Conservation (phyloP, 2,113 vertebrate genomes). For the Pimephales promelas region DNA sequence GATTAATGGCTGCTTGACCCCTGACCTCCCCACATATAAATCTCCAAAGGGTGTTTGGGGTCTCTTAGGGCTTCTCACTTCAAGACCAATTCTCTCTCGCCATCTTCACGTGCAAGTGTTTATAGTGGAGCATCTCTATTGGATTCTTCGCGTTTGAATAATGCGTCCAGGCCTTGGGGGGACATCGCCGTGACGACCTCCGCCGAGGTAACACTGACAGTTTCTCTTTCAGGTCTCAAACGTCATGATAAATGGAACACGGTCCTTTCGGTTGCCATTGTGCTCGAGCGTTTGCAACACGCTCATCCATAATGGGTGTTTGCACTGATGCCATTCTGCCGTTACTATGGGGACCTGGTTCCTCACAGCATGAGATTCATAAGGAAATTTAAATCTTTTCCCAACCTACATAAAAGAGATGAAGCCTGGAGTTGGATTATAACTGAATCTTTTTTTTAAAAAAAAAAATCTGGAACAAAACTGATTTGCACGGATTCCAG, state of each 20-base stretch:
- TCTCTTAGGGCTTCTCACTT: slow-evolving; percentile 51
- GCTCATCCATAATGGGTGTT: slow-evolving; percentile 67
- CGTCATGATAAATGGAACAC: slow-evolving; percentile 77
- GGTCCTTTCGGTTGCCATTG: slow-evolving; percentile 74
- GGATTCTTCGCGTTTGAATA: slow-evolving; percentile 47
- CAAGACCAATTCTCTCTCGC: slow-evolving; percentile 46
- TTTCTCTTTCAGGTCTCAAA: slow-evolving; percentile 59
- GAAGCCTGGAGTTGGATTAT: not conserved
- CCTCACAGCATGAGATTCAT: slow-evolving; percentile 13
- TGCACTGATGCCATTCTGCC: slow-evolving; percentile 39
- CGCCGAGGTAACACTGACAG: slow-evolving; percentile 50
- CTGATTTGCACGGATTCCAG: slow-evolving; percentile 2
- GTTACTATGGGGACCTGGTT: slow-evolving; percentile 35
- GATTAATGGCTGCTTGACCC: slow-evolving; percentile 78
- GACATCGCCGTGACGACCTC: slow-evolving; percentile 45
- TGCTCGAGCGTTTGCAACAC: slow-evolving; percentile 69
- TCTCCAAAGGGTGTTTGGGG: slow-evolving; percentile 64
- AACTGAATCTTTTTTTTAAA: not conserved
- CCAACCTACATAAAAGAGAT: not conserved
- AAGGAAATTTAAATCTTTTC: slow-evolving; percentile 42
- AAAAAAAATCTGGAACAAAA: not conserved
- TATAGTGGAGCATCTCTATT: slow-evolving; percentile 38
- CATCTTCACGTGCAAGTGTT: slow-evolving; percentile 39
- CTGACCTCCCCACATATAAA: slow-evolving; percentile 71
- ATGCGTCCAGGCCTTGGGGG: slow-evolving; percentile 45